Percentiles rank a stretch among this genome's conserved stretches.
Conservation (phyloP, 2,113 vertebrate species). For the Heterochromis multidens region DNA sequence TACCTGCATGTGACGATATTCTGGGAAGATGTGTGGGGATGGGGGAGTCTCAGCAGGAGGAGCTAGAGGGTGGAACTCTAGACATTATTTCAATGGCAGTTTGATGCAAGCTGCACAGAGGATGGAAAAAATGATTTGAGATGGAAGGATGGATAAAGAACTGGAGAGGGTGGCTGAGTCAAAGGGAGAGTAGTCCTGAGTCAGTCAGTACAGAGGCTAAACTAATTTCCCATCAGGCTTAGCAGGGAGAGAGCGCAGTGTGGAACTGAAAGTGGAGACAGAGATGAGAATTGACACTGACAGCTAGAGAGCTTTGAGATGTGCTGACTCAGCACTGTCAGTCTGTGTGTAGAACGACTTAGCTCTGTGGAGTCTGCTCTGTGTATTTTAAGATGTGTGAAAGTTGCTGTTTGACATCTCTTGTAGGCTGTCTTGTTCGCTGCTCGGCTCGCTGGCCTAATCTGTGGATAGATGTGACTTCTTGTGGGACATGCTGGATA, state of each 20-base stretch:
- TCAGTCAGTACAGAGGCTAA: not conserved
- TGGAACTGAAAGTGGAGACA: not conserved
- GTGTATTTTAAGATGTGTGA: constrained; percentile 10
- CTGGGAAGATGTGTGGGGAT: not conserved
- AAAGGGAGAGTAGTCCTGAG: not conserved
- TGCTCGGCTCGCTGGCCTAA: not conserved
- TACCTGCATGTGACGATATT: not conserved
- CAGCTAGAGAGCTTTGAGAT: constrained; percentile 23
- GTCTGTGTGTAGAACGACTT: not conserved
- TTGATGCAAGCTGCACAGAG: not conserved
- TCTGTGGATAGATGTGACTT: not conserved
- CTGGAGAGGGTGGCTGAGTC: not conserved
- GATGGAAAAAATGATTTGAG: not conserved
- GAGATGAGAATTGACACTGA: constrained; percentile 36
- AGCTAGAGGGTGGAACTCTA: not conserved
- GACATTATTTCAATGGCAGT: not conserved
- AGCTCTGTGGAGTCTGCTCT: not conserved
- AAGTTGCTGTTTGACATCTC: constrained; percentile 18
- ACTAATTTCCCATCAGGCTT: constrained; percentile 15
- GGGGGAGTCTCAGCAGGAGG: not conserved
- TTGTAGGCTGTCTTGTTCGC: not conserved
- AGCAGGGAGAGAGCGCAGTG: not conserved
- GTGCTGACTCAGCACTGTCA: constrained; percentile 34
- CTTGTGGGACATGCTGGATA: not conserved
- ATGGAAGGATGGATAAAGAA: not conserved